Conservation (phyloP, 1,140 invertebrate species). For the Nixonia krombeini region DNA sequence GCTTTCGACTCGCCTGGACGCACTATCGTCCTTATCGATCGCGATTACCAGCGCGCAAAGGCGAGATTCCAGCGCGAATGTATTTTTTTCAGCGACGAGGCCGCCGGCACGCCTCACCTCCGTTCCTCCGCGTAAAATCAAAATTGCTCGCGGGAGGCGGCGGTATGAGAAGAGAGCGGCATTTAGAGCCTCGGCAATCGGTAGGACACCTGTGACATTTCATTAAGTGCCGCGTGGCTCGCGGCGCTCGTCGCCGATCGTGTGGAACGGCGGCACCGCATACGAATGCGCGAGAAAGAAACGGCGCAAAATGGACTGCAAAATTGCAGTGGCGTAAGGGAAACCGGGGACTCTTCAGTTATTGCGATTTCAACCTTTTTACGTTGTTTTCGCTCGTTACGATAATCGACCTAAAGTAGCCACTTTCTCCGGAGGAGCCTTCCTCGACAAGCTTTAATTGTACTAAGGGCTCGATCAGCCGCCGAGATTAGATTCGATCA, state of each 20-base stretch:
- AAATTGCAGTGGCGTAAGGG: too few species aligned
- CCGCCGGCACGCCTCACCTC: slow-evolving; percentile 15
- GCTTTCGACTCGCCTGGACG: background rate
- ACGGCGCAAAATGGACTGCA: too few species aligned
- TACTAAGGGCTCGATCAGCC: too few species aligned
- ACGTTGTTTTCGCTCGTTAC: slow-evolving; percentile 15
- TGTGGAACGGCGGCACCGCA: slow-evolving; percentile 43
- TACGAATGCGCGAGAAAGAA: slow-evolving; percentile 32
- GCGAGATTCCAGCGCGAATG: slow-evolving; percentile 37
- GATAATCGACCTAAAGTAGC: background rate
- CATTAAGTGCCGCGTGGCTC: slow-evolving; percentile 60
- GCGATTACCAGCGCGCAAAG: slow-evolving; percentile 32
- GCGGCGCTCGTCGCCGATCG: slow-evolving; percentile 29
- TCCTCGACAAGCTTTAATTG: too few species aligned
- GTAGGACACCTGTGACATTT: slow-evolving; percentile 71
- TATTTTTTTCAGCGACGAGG: slow-evolving; percentile 23
- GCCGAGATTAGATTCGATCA: too few species aligned
- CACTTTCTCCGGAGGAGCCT: slow-evolving; percentile 2
- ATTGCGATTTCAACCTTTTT: too few species aligned
- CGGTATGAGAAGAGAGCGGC: slow-evolving; percentile 64
- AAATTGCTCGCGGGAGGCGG: slow-evolving; percentile 38
- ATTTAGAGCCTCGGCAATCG: slow-evolving; percentile 62
- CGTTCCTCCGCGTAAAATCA: slow-evolving; percentile 31
- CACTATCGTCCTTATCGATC: slow-evolving; percentile 30
- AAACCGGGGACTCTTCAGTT: too few species aligned